These are phyloP conservation scores for Bradypus variegatus DNA, from an alignment of 2,797 vertebrate species.

Conservation along the genomic window DNA sequence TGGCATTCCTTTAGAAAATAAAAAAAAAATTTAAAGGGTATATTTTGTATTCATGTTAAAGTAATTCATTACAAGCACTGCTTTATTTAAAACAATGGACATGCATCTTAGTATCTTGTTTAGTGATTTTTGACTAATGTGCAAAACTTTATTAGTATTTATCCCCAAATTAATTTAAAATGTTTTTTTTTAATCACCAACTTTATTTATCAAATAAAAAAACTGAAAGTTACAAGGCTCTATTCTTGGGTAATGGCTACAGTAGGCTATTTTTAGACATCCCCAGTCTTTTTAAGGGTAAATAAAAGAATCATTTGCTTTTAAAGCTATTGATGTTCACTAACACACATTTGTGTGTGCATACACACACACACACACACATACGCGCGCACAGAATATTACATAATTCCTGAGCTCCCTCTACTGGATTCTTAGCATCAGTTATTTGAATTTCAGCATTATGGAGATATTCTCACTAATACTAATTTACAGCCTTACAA, in stretches of 20 bases:
- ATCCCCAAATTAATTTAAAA: not conserved
- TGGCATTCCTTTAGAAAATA: not conserved
- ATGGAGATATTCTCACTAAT: not conserved
- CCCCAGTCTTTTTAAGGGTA: not conserved
- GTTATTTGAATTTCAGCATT: not conserved
- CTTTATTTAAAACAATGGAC: not conserved
- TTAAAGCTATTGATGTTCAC: not conserved
- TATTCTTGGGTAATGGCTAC: not conserved
- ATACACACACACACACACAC: too few species aligned
- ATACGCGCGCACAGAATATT: fast-evolving
- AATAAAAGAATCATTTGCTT: not conserved
- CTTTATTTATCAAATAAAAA: not conserved
- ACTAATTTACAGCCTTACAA: fast-evolving
- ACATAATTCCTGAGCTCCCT: not conserved
- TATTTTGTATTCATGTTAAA: not conserved
- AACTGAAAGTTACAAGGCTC: not conserved
- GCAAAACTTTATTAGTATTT: not conserved
- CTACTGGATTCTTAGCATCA: slow-evolving; percentile 29
- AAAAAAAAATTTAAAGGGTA: not conserved
- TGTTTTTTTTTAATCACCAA: not conserved
- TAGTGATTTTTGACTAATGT: not conserved
- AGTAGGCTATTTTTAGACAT: not conserved
- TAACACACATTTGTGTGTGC: not conserved
- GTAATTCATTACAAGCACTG: not conserved
- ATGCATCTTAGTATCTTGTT: not conserved